A percentile compares a stretch with the other conserved stretches of the same genome.
phyloP scores from a whole-genome alignment of 2,113 vertebrate genomes.

The Nothoprocta pentlandii region DNA sequence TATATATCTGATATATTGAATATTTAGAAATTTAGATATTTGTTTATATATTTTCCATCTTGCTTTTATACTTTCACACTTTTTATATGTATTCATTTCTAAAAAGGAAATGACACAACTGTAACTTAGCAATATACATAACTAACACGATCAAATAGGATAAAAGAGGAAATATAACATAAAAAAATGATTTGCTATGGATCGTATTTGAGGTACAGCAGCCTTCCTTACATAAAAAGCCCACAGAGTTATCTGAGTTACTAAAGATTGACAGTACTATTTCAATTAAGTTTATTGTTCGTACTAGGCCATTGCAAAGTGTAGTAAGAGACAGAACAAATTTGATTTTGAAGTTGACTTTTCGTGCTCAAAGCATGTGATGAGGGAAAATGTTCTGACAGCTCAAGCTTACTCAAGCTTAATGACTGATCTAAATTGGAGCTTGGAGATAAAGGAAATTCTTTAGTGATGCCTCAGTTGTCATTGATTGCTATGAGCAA shows the following conservation, averaged over 20 bases:
- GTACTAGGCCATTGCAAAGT: slow-evolving; percentile 70
- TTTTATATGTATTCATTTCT: not conserved
- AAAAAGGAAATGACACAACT: not conserved
- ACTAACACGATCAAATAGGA: slow-evolving; percentile 1
- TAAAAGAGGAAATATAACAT: slow-evolving; percentile 6
- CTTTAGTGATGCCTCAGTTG: slow-evolving; percentile 87
- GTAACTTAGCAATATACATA: not conserved
- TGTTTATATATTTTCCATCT: not conserved
- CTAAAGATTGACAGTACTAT: slow-evolving; percentile 76
- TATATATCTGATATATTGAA: not conserved
- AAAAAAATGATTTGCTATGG: not conserved
- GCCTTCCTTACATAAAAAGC: slow-evolving; percentile 53
- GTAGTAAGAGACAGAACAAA: slow-evolving; percentile 77
- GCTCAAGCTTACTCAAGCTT: slow-evolving; percentile 83
- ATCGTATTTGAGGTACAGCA: slow-evolving; percentile 52
- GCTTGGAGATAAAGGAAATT: slow-evolving; percentile 85
- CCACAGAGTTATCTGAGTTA: slow-evolving; percentile 42
- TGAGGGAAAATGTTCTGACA: slow-evolving; percentile 80
- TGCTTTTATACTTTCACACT: not conserved
- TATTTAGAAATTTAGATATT: not conserved
- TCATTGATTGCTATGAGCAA: slow-evolving; percentile 86
- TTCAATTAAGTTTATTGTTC: slow-evolving; percentile 78
- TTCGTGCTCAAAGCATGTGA: slow-evolving; percentile 78
- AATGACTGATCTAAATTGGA: slow-evolving; percentile 88
- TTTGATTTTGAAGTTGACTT: slow-evolving; percentile 82